Evolutionary conservation across 2,888 invertebrate species (phyloP).

Genomic region (Drosophila villosipedis): DNA sequence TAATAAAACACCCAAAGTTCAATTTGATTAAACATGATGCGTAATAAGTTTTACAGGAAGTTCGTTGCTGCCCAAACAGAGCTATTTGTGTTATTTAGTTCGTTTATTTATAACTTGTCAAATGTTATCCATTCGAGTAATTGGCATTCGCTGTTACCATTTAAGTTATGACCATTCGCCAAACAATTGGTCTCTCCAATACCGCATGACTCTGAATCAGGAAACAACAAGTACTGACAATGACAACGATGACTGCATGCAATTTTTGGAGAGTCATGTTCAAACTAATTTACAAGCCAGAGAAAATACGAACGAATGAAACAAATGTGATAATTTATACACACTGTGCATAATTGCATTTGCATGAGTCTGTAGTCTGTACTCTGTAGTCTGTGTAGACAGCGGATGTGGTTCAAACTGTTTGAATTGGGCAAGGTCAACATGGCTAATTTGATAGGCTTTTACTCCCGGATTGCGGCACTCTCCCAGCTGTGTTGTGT

Average conservation of each 20-base stretch:
- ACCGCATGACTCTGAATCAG: constrained; percentile 43
- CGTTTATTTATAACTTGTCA: constrained; percentile 7
- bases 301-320: constrained; percentile 18
- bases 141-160: constrained; percentile 6
- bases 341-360: constrained; percentile 52
- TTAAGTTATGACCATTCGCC: constrained; percentile 3
- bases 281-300: constrained; percentile 31
- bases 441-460: constrained; percentile 43
- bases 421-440: constrained; percentile 52
- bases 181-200: constrained; percentile 26
- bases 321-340: constrained; percentile 41
- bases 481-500: background rate
- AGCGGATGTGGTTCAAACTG: constrained; percentile 53
- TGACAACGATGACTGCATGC: constrained; percentile 41
- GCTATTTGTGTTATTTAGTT: background rate
- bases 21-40: background rate
- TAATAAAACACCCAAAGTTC: constrained; percentile 6
- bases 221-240: constrained; percentile 29
- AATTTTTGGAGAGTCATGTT: constrained; percentile 62
- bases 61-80: background rate
- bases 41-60: background rate
- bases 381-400: constrained; percentile 21
- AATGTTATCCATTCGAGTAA: constrained; percentile 9
- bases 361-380: constrained; percentile 41
- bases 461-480: constrained; percentile 22